phyloP scores from a whole-genome alignment of 1,140 invertebrate species.

The Caenorhabditis inopinata region DNA sequence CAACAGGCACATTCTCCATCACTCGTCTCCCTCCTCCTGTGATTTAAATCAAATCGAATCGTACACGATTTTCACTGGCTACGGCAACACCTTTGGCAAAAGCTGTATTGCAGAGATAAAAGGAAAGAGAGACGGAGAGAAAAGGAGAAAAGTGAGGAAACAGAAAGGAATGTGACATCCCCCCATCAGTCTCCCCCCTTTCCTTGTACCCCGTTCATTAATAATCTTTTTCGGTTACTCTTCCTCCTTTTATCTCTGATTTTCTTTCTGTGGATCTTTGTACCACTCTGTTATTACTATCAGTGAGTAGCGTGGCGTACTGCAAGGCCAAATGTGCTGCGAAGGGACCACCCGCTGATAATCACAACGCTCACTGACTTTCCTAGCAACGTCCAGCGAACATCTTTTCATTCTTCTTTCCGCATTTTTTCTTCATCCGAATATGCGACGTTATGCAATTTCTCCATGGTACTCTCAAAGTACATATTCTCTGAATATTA shows the following conservation, averaged over 20 bases:
- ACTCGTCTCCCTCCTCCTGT: background rate
- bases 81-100: background rate
- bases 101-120: background rate
- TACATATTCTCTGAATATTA: constrained; percentile 43
- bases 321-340: constrained; percentile 28
- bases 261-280: background rate
- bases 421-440: background rate
- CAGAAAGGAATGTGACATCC: background rate
- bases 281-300: constrained; percentile 23
- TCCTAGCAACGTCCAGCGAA: too few relatives aligned
- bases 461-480: constrained; percentile 36
- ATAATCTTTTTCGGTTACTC: constrained; percentile 4
- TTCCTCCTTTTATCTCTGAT: background rate
- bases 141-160: background rate
- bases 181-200: background rate
- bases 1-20: constrained; percentile 5
- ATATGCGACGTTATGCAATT: constrained; percentile 29
- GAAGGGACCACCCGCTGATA: constrained; percentile 12
- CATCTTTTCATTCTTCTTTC: too few relatives aligned
- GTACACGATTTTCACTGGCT: constrained; percentile 8
- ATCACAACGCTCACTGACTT: too few relatives aligned
- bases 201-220: background rate
- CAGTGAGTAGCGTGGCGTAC: constrained; percentile 9
- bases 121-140: background rate
- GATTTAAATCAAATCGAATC: constrained; percentile 10